These are phyloP conservation scores for Chrysolina oricalcia DNA, from an alignment of 2,888 invertebrate species.

Conservation along the genomic window DNA sequence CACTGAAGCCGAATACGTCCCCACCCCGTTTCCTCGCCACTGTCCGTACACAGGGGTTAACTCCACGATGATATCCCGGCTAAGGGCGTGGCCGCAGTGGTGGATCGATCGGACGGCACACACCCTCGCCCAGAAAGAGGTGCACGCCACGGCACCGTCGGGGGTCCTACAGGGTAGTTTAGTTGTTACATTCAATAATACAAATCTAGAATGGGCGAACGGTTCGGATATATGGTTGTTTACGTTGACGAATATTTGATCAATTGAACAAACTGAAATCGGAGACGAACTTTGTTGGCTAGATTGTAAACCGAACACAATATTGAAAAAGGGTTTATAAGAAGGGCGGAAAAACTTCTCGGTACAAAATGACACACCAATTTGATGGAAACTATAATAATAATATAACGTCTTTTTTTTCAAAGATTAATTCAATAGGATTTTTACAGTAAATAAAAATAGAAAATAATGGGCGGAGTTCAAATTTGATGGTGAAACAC, in stretches of 20 bases:
- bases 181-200: background rate
- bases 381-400: background rate
- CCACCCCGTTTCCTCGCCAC: constrained; percentile 23
- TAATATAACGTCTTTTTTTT: too few species aligned
- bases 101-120: constrained; percentile 60
- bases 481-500: too few species aligned
- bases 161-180: constrained; percentile 30
- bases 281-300: background rate
- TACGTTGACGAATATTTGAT: background rate
- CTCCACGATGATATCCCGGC: constrained; percentile 57
- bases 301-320: background rate
- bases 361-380: background rate
- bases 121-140: constrained; percentile 38
- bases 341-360: too few species aligned
- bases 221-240: background rate
- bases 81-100: constrained; percentile 63
- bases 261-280: background rate
- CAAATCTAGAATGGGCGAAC: background rate
- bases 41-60: constrained; percentile 28
- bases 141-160: constrained; percentile 23
- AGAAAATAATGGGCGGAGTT: too few species aligned
- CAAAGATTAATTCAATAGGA: too few species aligned
- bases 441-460: too few species aligned
- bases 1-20: background rate
- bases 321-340: background rate